Evolutionary conservation across 2,797 vertebrate genomes (phyloP).

Genomic region (Clarias pachynema): DNA sequence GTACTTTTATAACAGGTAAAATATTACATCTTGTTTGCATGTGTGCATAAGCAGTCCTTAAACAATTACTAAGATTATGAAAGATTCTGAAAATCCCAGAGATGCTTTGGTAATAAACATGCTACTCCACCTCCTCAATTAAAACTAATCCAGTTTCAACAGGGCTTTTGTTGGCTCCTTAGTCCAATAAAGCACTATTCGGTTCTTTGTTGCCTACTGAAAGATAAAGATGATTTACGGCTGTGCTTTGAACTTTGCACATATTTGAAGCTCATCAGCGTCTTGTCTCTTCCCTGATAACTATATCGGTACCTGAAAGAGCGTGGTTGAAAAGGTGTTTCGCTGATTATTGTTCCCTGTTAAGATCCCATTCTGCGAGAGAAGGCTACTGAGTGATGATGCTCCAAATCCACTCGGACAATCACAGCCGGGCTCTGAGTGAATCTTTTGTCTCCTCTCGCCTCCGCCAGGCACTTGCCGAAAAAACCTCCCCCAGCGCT

Average conservation of each 20-base stretch:
- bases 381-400: slow-evolving; percentile 33
- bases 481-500: background rate
- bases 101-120: background rate
- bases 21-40: background rate
- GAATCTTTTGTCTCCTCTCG: slow-evolving; percentile 37
- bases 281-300: background rate
- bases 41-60: background rate
- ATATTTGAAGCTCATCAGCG: background rate
- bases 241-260: background rate
- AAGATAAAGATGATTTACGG: slow-evolving; percentile 21
- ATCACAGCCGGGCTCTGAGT: slow-evolving; percentile 14
- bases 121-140: background rate
- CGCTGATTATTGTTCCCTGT: slow-evolving; percentile 19
- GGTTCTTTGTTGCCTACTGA: background rate
- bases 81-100: background rate
- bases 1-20: background rate
- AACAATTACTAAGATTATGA: background rate
- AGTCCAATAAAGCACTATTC: background rate
- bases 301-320: slow-evolving; percentile 7
- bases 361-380: slow-evolving; percentile 2
- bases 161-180: slow-evolving; percentile 13
- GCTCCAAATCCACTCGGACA: slow-evolving; percentile 29
- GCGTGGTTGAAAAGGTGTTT: slow-evolving; percentile 6
- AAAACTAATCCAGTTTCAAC: background rate
- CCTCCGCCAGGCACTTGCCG: slow-evolving; percentile 1